Evolutionary conservation across 2,797 vertebrate species (phyloP), one percentile per base, ranked within the genome.

Genomic region (Pseudotriccus pelzelni): DNA sequence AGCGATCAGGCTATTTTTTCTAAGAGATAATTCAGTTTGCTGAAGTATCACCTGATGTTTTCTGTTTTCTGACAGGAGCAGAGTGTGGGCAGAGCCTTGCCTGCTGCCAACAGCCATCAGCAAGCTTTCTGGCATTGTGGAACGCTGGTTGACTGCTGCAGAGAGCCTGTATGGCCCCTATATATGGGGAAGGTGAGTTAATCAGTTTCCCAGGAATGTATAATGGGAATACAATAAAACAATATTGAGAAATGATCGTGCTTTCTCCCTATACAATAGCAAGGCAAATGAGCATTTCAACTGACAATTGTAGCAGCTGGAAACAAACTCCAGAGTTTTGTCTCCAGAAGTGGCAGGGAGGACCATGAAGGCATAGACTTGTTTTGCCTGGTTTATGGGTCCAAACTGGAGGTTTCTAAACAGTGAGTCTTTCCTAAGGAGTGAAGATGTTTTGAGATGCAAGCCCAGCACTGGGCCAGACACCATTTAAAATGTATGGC

Each of bases 31-130:
- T 92, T 90, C 69, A 81, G 84, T 91, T 94, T 91, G 44, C 90
- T 76, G 85, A 94, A 84, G 47, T 70, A 89, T 88, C 78, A 89
- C 83, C 94, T 81, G 82, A 95, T 91, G 73, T 94, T 95, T 92
- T 87, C 76, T 95, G 50, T 76, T 82, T 84, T 56, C 46, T 87
- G 74, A 62, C 94, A 99, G 99, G 98, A 99, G 99, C 95, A 98
- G 99, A 16, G 99, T 99, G 92, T 99, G 99, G 99, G 99, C 99
- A 7, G 99, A 99, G 97, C 99, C 99, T 2, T 99, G 99, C 89
- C 98, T 99, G 80, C 91, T 99, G 97, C 97, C 98, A 27, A 98
- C 98, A 46, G 99, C 99, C 3, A 99, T 99, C 93, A 98, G 98
- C 97, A 99, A 99, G 90, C 98, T 99, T 34, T 98, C 99, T 3